phyloP scores from a whole-genome alignment of 2,797 vertebrate species.

The Eutrigla gurnardus region DNA sequence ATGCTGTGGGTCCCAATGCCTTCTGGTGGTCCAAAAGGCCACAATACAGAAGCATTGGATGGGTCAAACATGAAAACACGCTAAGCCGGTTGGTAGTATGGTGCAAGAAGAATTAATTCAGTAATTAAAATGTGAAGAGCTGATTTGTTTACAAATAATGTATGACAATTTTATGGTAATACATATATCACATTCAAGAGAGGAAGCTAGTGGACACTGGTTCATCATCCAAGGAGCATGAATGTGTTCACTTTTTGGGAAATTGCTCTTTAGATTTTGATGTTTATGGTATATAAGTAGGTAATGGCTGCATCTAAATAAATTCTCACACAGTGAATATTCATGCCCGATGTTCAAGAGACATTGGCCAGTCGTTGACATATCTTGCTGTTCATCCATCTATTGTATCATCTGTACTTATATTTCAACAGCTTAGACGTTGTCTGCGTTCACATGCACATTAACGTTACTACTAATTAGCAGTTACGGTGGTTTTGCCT shows the following conservation, averaged over 20 bases:
- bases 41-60: not conserved
- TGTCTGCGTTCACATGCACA: not conserved
- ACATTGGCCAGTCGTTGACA: not conserved
- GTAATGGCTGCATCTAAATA: conserved; percentile 14
- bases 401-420: not conserved
- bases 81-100: not conserved
- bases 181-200: not conserved
- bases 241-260: not conserved
- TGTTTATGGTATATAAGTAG: not conserved
- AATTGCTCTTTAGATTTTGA: not conserved
- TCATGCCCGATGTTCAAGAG: too few species aligned
- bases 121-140: too few species aligned
- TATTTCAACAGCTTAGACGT: not conserved
- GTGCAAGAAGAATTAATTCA: not conserved
- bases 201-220: conserved; percentile 2
- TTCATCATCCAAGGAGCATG: not conserved
- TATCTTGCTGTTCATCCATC: not conserved
- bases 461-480: not conserved
- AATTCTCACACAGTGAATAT: too few species aligned
- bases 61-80: not conserved
- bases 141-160: too few species aligned
- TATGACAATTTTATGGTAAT: not conserved
- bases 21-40: not conserved
- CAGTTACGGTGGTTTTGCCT: not conserved
- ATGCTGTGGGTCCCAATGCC: not conserved